Evolutionary conservation across 1,140 invertebrate species (phyloP), one percentile per base, ranked within the genome.

Genomic region (Pseudomyrmex concolor): DNA sequence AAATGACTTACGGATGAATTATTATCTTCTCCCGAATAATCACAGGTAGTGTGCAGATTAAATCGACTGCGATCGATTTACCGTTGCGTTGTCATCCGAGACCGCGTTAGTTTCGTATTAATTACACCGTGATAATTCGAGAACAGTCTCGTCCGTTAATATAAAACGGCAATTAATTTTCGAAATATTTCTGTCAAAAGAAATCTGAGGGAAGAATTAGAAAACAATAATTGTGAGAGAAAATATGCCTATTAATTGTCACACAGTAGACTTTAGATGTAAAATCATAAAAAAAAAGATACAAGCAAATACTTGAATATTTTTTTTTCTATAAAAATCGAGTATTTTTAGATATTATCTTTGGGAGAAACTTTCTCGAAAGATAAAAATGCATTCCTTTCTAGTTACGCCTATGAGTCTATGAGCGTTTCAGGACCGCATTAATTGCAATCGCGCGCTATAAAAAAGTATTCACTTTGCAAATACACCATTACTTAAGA

Each of bases 51-150:
- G 2, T 48, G 34, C 17, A 66, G 51, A 71, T 80, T 59, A 80
- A 80, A 71, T 25, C 15, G 34, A 70, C 64, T n/a, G 10, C 19
- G 15, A 9, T 59, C 25, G 12, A 25, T 13, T 67, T 34, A 15
- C 15, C 25, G 17, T 3, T 55, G 0, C 48, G 8, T n/a, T 5
- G 43, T 60, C 34, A 80, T 34, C 43, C 19, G 45, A 80, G 51
- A 71, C 66, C 54, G 34, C 50, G 66, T 60, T 12, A 25, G 19
- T 71, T 50, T 80, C 66, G 4, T 70, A 59, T 70, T 71, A 80
- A 80, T 71, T 60, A 80, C 64, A 80, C 19, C 19, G 17, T 70
- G 45, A 71, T 71, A 80, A 60, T 78, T 48, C 43, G 43, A 71
- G 64, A 70, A 71, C 66, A 70, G 15, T 59, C 34, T 67, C 15